Evolutionary conservation across 2,113 vertebrate species (phyloP).

Genomic region (Aviceda subcristata): DNA sequence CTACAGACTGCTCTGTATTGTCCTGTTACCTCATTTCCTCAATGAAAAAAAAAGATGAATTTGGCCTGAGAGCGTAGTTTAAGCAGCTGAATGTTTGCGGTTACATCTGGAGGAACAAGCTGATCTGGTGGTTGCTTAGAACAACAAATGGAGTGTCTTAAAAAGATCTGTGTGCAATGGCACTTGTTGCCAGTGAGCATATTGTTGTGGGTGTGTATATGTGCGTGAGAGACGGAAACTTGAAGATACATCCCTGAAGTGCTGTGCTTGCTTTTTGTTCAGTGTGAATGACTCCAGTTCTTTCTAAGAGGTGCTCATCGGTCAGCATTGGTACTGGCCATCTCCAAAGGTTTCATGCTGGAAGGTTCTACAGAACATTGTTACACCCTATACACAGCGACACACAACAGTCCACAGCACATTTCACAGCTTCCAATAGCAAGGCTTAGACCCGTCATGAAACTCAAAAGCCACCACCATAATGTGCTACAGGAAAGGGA

Average conservation of each 20-base stretch:
- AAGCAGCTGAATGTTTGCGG: background rate
- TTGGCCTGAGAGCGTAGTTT: background rate
- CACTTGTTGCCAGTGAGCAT: background rate
- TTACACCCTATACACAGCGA: background rate
- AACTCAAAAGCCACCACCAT: background rate
- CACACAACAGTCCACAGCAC: background rate
- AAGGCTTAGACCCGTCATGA: background rate
- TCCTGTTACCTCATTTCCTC: background rate
- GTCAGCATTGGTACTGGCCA: background rate
- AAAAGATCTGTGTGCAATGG: background rate
- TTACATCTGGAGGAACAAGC: conserved; percentile 34
- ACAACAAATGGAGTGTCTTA: background rate
- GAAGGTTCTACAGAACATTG: background rate
- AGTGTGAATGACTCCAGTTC: background rate
- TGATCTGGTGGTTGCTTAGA: conserved; percentile 17
- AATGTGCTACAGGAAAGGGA: background rate
- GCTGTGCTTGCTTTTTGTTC: background rate
- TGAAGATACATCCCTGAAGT: background rate
- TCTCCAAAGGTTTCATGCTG: background rate
- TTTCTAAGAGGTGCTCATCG: background rate
- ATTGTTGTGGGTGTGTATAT: background rate
- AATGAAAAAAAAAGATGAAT: rapidly evolving
- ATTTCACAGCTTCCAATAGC: background rate
- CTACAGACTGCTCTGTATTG: background rate
- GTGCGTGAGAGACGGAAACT: background rate